Conservation (phyloP, 2,888 invertebrate species). For the Xylota sylvarum region DNA sequence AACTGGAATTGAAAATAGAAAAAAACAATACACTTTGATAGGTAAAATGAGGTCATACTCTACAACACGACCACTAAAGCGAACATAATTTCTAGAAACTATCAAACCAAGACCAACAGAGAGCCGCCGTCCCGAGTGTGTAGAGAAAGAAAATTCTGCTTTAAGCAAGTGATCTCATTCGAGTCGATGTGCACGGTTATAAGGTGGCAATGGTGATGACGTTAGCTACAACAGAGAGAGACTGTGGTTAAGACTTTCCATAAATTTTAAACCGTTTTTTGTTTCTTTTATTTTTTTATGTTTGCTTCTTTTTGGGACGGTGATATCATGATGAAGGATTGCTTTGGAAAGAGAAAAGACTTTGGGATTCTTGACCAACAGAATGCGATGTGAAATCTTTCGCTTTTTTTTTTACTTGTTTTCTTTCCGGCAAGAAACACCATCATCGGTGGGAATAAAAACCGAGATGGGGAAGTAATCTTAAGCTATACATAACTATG, state of each 20-base stretch:
- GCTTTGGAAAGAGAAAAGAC: constrained; percentile 13
- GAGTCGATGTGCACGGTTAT: constrained; percentile 18
- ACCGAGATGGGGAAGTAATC: neutral
- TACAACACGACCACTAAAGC: neutral
- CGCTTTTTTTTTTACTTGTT: too few relatives aligned
- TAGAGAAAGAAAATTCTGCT: constrained; percentile 18
- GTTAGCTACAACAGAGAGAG: constrained; percentile 26
- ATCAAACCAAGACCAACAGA: neutral
- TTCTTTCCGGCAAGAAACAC: too few relatives aligned
- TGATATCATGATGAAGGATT: constrained; percentile 37
- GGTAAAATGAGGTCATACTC: constrained; percentile 55
- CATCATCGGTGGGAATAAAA: constrained; percentile 14
- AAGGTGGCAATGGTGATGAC: constrained; percentile 38
- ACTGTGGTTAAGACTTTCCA: constrained; percentile 50
- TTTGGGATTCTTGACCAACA: constrained; percentile 25
- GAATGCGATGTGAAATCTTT: neutral
- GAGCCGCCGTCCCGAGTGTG: neutral
- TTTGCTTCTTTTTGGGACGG: constrained; percentile 13
- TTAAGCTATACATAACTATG: neutral
- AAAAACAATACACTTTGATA: constrained; percentile 15
- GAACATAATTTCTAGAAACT: constrained; percentile 33
- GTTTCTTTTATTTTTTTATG: neutral
- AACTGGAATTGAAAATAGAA: constrained; percentile 28
- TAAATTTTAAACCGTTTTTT: constrained; percentile 22
- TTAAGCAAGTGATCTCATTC: constrained; percentile 57